Base-by-base conservation (phyloP, 2,113 vertebrate genomes). In the Cyphomyrus plagiostoma region DNA sequence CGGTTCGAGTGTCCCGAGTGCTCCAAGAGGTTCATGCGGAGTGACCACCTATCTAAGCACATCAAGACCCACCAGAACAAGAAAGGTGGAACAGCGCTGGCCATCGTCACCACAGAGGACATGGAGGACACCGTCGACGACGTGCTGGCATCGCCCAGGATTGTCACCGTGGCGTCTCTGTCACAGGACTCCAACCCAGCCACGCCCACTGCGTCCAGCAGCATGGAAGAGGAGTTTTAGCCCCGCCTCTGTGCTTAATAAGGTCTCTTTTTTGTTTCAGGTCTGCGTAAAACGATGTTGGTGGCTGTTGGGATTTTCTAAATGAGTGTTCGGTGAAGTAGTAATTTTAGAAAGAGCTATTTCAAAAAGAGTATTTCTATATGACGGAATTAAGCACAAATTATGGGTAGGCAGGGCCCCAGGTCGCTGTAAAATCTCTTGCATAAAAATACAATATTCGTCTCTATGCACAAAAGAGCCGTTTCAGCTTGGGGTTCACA, bases 1-100 rank as follows among this genome's bases (percentile, higher is more conserved):
- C 97, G 98, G 90, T 99, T 99, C 89, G 98, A 99, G 95, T 99
- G 98, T 90, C 98, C 98, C 0, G 98, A 99, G 91, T 99, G 98
- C 94, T 98, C 98, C 90, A 99, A 99, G 94, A 97, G 98, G 90
- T 99, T 99, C 94, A 99, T 99, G 98, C 95, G 98, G 90, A 99
- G 98, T 89, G 98, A 99, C 95, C 98, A 99, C 95, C 97, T 99
- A 89, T 99, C 98, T 0, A 99, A 99, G 95, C 98, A 99, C 93
- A 98, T 99, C 94, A 99, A 99, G 96, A 99, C 98, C 4, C 98
- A 99, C 93, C 98, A 99, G 96, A 99, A 99, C 96, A 99, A 99
- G 95, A 99, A 99, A 92, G 97, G 97, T 70, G 97, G 98, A 19
- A 96, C 98, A 0, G 97, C 98, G 15, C 96, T 99, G 94, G 97